Base-by-base conservation (phyloP, 2,888 invertebrate genomes). In the Diaphora mendica region DNA sequence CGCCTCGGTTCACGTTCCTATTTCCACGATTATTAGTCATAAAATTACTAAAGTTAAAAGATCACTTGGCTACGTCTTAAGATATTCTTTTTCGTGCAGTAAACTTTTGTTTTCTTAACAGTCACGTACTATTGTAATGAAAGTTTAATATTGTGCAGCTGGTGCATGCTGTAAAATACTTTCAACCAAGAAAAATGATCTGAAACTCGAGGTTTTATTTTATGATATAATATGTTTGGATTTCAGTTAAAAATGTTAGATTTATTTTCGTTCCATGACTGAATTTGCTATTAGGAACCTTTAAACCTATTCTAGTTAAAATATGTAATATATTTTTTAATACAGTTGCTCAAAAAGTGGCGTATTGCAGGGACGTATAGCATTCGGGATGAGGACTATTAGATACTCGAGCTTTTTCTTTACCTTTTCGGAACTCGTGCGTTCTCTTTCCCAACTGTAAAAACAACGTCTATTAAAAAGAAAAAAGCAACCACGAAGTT, bases 11-110 rank as follows among this genome's bases (percentile, higher is more conserved):
- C 51, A 55, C 9, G 51, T 55, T 9, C 51, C 74, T 75, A 71
- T 64, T 68, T 74, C 64, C 15, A 66, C 35, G 17, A 71, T 75
- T 75, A 83, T 73, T 81, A 72, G 64, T 73, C 64, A 68, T 73
- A 68, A 72, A 82, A 48, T 26, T 68, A 71, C 59, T 13, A 73
- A 77, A 71, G 59, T 69, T 71, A 70, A 15, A 73, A 72, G 33
- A 79, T 13, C 1, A 48, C 30, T 55, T 15, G 35, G 35, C 71
- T 42, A 62, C 17, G 17, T 62, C 26, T 59, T 15, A 26, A 59
- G 13, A 15, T 62, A 1, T 30, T 62, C 11, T 62, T 30, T 26
- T 62, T 62, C 62, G 15, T 30, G 26, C 8, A 17, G 30, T 62
- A 62, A 17, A 30, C 17, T 62, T 17, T 62, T 62, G 1, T 15